A percentile compares a stretch with the other conserved stretches of the same genome.
Evolutionary conservation across 1,140 invertebrate species (phyloP).

Genomic region (Semibalanus balanoides): DNA sequence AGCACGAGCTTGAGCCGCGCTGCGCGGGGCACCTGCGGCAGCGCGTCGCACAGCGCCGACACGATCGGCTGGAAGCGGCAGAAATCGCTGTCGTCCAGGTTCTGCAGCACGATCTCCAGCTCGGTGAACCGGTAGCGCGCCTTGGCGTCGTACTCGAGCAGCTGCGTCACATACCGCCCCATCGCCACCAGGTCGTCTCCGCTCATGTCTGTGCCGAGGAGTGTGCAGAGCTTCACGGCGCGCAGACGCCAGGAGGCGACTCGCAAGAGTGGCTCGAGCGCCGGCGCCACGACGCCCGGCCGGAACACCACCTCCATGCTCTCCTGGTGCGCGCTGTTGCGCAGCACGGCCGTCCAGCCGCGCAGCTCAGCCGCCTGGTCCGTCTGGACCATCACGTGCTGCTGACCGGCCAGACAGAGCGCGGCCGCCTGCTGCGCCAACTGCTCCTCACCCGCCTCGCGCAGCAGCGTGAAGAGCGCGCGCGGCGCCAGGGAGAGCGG

Average conservation of each 20-base stretch:
- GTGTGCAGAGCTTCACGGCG: conserved; percentile 33
- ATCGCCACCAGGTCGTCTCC: conserved; percentile 31
- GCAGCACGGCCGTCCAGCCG: conserved; percentile 35
- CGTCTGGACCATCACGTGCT: conserved; percentile 29
- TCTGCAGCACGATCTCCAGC: background rate
- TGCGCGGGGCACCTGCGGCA: conserved; percentile 19
- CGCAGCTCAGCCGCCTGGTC: conserved; percentile 33
- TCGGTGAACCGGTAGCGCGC: conserved; percentile 11
- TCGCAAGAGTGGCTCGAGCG: conserved; percentile 19
- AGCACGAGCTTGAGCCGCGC: conserved; percentile 34
- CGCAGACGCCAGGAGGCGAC: conserved; percentile 24
- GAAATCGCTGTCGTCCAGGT: background rate
- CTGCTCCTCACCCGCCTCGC: background rate
- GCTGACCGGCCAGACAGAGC: conserved; percentile 30
- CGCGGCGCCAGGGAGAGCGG: conserved; percentile 35
- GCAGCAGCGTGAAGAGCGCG: conserved; percentile 34
- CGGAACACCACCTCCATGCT: conserved; percentile 36
- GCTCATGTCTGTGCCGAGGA: conserved; percentile 35
- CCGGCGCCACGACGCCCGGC: conserved; percentile 30
- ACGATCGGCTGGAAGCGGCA: conserved; percentile 35
- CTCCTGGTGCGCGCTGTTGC: conserved; percentile 32
- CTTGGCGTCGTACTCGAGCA: conserved; percentile 24
- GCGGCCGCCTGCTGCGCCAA: conserved; percentile 30
- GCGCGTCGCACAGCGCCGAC: conserved; percentile 34
- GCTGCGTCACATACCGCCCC: conserved; percentile 32